Base-by-base conservation (phyloP, 2,797 vertebrate genomes). In the Schizopygopsis malacanthus region DNA sequence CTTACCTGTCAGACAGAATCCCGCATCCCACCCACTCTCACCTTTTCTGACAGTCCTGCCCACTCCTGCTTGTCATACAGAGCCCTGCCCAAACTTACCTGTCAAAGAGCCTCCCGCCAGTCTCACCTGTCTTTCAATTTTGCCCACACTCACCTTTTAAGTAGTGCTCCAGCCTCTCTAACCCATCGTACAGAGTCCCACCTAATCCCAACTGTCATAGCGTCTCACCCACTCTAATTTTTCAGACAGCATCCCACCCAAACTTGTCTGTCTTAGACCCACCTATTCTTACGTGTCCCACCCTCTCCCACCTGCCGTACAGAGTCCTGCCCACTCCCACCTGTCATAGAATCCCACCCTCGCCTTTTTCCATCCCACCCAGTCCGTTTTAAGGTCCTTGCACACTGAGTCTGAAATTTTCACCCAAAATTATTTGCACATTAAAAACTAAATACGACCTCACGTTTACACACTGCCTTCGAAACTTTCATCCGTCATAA, bases 11-110 rank as follows among this genome's bases (percentile, higher is more conserved):
- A 4, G 6, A 39, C 11, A 71, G 39, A 0, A 12, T 72, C 22
- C 22, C 1, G 0, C 0, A 6, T 72, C 22, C 22, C 1, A 0
- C 22, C 22, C 22, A 47, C 3, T 47, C 5, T 3, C 5, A 47
- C 13, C 43, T n/a, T 43, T 5, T 13, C 6, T 13, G 1, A 45
- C 43, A 45, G 22, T 25, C 9, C 37, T 1, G 5, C 39, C 2
- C 12, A 72, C 22, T 25, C 41, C 22, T 0, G n/a, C 12, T 2
- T 71, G n/a, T 71, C 22, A 45, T 12, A 45, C n/a, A 16, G 13
- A 52, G 50, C 16, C 50, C 50, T 16, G 5, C 15, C 50, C 15
- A 52, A 28, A 18, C 52, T 41, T 56, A 59, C 33, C 52, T n/a
- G 12, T 59, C 37, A 43, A 37, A 59, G 3, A 61, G 54, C 13